Evolutionary conservation across 2,888 invertebrate species (phyloP).

Genomic region (Zelleria hepariella): DNA sequence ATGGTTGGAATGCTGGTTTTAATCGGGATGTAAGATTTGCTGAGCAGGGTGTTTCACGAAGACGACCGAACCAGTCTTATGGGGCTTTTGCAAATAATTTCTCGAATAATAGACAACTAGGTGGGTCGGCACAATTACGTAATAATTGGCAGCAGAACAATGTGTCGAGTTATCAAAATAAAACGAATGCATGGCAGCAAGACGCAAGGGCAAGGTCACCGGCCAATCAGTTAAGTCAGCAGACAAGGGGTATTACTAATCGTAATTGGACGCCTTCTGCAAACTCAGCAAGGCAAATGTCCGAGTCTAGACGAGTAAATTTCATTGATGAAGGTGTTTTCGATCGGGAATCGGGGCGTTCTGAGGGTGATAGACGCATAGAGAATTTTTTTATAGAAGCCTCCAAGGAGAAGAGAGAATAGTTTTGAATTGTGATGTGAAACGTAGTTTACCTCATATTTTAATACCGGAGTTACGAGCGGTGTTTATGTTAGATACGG

Average conservation of each 20-base stretch:
- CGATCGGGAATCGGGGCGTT: neutral
- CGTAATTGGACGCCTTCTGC: neutral
- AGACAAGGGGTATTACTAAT: neutral
- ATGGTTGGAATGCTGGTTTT: no score
- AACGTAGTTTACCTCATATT: neutral
- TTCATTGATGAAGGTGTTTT: neutral
- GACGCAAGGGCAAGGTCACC: no score
- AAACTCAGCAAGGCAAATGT: neutral
- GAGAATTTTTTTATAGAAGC: neutral
- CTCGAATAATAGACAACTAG: no score
- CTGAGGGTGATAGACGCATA: neutral
- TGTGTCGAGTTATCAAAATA: no score
- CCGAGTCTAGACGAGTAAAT: neutral
- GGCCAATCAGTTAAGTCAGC: no score
- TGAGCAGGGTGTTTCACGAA: no score
- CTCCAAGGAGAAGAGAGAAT: neutral
- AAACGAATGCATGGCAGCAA: no score
- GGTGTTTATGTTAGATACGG: neutral
- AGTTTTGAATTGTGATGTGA: neutral
- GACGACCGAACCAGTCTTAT: no score
- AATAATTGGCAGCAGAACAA: no score
- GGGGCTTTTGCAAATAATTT: no score
- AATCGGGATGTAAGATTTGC: no score
- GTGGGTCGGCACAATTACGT: no score
- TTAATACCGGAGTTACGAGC: neutral